Conservation (phyloP, 1,140 invertebrate genomes). For the Drosophila virilis region DNA sequence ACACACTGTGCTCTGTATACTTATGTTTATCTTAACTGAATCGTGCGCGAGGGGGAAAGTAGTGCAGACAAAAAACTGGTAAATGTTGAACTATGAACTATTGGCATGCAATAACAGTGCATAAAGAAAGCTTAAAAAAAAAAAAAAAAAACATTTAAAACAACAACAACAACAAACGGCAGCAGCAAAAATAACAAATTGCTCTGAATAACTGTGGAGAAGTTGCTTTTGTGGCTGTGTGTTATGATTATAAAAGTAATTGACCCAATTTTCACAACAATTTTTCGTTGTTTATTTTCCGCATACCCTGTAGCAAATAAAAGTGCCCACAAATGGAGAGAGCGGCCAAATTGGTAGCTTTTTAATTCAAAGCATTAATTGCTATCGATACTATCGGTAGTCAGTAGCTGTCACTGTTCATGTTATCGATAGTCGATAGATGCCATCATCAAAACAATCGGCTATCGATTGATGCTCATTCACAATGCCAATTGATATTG, state of each 20-base stretch:
- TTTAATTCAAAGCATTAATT: no score
- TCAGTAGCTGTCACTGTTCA: no score
- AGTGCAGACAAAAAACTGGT: slow-evolving; percentile 30
- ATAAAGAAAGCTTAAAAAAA: slow-evolving; percentile 29
- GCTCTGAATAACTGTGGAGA: slow-evolving; percentile 27
- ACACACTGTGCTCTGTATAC: slow-evolving; percentile 20
- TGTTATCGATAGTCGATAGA: no score
- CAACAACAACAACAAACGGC: slow-evolving; percentile 4
- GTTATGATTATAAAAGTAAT: slow-evolving; percentile 63
- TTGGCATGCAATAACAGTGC: slow-evolving; percentile 56
- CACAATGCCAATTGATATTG: no score
- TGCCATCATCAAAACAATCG: no score
- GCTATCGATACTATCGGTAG: no score
- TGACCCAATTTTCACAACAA: slow-evolving; percentile 56
- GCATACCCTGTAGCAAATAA: slow-evolving; percentile 5
- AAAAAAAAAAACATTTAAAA: slow-evolving; percentile 9
- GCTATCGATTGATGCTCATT: no score
- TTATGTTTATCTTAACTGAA: slow-evolving; percentile 49
- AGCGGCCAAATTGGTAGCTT: no score
- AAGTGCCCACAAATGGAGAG: no score
- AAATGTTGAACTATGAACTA: slow-evolving; percentile 60
- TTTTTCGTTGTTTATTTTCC: slow-evolving; percentile 21
- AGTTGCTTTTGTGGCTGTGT: slow-evolving; percentile 38
- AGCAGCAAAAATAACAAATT: slow-evolving; percentile 31
- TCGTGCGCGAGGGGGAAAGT: slow-evolving; percentile 12